Evolutionary conservation across 2,888 invertebrate species (phyloP), one percentile per base, ranked within the genome.

Genomic region (Emmelina monodactyla): DNA sequence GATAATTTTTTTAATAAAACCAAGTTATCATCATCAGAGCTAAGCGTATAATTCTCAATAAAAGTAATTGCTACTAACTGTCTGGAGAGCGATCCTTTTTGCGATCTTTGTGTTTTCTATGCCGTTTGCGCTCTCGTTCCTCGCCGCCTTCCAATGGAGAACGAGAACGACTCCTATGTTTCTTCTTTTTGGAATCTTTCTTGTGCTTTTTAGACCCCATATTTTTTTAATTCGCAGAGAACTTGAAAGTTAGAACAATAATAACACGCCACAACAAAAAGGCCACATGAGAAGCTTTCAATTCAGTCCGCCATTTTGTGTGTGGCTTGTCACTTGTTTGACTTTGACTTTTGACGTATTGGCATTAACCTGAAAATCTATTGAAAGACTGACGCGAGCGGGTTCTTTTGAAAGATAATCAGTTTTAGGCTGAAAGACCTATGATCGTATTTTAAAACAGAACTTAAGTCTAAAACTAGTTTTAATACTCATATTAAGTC

Each of bases 151-250:
- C 78, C 34, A 83, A 56, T 1, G 80, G 78, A 28, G 84, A 85
- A 16, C 83, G 79, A 14, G 85, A 84, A 31, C 84, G 79, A 62
- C 76, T 76, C 52, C 67, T 64, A 39, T 88, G 88, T 56, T 86
- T 86, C 60, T 85, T 83, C 69, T 88, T 89, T 58, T 86, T 85
- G 2, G 82, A 73, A 25, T 86, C 86, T 53, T 85, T 85, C 58
- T 87, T 88, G 51, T 88, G 88, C 56, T 88, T 87, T 62, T 87
- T 88, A 14, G 88, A 88, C 50, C 88, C 88, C 88, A 88, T 88
- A 47, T 36, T 55, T 16, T n/a, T 10, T 31, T 19, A n/a, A n/a
- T n/a, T n/a, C n/a, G n/a, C n/a, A 2, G 16, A 31, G 9, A 9
- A 7, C 9, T 7, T 22, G 22, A 22, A 22, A 22, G 5, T 7